Conservation (phyloP, 2,113 vertebrate genomes). For the Passer montanus region DNA sequence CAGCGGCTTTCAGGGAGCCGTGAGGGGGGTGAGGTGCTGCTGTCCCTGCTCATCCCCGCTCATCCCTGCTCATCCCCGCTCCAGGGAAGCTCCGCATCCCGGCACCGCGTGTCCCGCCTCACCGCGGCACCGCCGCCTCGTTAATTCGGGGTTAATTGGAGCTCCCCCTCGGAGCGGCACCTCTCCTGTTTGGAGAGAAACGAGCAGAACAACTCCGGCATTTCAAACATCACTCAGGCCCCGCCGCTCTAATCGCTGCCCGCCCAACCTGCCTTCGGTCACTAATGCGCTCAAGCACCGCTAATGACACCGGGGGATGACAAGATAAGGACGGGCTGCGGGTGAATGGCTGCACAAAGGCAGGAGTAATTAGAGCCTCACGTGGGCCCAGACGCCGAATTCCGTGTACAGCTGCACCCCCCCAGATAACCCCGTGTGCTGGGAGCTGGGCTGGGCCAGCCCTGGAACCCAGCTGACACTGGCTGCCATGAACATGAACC, state of each 20-base stretch:
- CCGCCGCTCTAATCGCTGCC: slow-evolving; percentile 63
- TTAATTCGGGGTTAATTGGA: not conserved
- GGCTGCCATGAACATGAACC: slow-evolving; percentile 43
- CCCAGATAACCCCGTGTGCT: slow-evolving; percentile 73
- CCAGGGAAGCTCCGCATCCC: not conserved
- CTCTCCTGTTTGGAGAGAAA: slow-evolving; percentile 10
- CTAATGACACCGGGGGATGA: slow-evolving; percentile 72
- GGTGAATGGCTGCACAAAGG: slow-evolving; percentile 71
- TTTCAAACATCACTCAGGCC: slow-evolving; percentile 71
- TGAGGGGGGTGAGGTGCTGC: rapidly evolving
- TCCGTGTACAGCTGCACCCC: slow-evolving; percentile 51
- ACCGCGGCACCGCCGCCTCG: rapidly evolving
- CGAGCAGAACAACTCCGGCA: slow-evolving; percentile 18
- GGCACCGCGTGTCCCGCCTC: not conserved
- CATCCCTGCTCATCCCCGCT: rapidly evolving
- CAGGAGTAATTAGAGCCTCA: slow-evolving; percentile 72
- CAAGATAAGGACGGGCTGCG: slow-evolving; percentile 77
- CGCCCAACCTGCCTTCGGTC: slow-evolving; percentile 63
- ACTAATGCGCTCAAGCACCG: slow-evolving; percentile 71
- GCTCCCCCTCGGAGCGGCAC: not conserved
- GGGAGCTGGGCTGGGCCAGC: not conserved
- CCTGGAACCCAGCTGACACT: slow-evolving; percentile 29
- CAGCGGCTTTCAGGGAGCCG: not conserved
- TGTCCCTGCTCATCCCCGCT: rapidly evolving
- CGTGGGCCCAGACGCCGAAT: slow-evolving; percentile 51